Evolutionary conservation across 2,113 vertebrate species (phyloP).

Genomic region (Crocuta crocuta): DNA sequence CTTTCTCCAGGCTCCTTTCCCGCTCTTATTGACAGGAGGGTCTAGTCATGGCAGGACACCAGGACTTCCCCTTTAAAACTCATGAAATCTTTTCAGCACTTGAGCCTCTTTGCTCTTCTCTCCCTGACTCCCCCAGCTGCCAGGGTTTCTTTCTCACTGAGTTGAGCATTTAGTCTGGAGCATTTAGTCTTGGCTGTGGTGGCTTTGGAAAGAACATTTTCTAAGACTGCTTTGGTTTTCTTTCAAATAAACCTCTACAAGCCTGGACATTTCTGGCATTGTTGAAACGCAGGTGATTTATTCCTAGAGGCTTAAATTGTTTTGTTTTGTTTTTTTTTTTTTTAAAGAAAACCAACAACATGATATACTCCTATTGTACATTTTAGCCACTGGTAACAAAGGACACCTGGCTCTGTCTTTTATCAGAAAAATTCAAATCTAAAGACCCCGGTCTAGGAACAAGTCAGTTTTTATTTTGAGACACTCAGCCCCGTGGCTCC

Average conservation of each 20-base stretch:
- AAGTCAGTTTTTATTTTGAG: constrained; percentile 23
- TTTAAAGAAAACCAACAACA: constrained; percentile 80
- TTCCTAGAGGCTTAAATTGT: constrained; percentile 85
- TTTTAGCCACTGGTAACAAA: constrained; percentile 80
- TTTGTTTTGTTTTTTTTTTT: constrained; percentile 34
- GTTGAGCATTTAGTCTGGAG: constrained; percentile 81
- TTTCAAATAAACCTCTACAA: constrained; percentile 86
- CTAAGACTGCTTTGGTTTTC: constrained; percentile 85
- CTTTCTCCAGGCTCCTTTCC: background rate
- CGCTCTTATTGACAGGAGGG: background rate
- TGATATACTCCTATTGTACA: constrained; percentile 78
- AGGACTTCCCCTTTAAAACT: constrained; percentile 37
- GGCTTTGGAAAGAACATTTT: constrained; percentile 85
- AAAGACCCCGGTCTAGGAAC: constrained; percentile 33
- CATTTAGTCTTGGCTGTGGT: constrained; percentile 83
- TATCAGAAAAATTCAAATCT: constrained; percentile 66
- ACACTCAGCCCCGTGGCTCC: constrained; percentile 30
- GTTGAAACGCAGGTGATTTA: constrained; percentile 83
- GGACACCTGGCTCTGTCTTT: constrained; percentile 57
- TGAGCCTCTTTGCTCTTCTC: constrained; percentile 53
- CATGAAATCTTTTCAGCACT: constrained; percentile 58
- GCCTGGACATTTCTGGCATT: constrained; percentile 84
- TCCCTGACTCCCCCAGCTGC: constrained; percentile 77
- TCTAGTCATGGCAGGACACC: constrained; percentile 51
- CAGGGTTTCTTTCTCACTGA: constrained; percentile 83